Percentiles rank a stretch among this genome's conserved stretches.
Evolutionary conservation across 37 sponge, comb jelly and placozoan species (phyloP).

Genomic region (Diacarnus erythraeanus): DNA sequence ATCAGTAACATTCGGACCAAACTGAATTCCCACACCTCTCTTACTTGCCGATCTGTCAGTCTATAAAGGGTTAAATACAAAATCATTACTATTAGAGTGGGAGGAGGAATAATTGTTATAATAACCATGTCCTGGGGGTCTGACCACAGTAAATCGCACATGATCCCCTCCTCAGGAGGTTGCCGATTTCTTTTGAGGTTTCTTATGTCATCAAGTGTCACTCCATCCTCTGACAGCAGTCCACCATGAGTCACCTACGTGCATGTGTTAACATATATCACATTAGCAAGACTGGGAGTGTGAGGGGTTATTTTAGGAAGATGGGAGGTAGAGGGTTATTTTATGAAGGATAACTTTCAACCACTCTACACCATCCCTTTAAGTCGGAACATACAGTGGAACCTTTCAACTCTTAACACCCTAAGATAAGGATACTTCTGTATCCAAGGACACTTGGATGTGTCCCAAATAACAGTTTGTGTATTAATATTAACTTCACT

Average conservation of each 20-base stretch:
- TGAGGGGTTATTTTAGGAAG: too few species aligned
- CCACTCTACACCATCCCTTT: too few species aligned
- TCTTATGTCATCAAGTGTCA: slow-evolving; percentile 85
- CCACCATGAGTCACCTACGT: slow-evolving; percentile 94
- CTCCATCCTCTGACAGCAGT: slow-evolving; percentile 85
- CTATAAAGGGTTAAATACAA: slow-evolving; percentile 32
- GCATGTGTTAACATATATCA: too few species aligned
- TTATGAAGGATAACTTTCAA: too few species aligned
- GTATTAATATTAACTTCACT: not conserved
- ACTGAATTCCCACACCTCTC: slow-evolving; percentile 95
- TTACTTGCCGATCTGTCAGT: slow-evolving; percentile 87
- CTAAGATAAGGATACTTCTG: too few species aligned
- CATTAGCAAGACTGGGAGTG: too few species aligned
- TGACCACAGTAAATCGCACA: slow-evolving; percentile 99
- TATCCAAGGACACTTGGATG: too few species aligned
- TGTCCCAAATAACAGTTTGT: not conserved
- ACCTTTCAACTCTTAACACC: too few species aligned
- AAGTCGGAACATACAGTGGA: too few species aligned
- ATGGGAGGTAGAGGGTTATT: too few species aligned
- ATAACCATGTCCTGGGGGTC: slow-evolving; percentile 85
- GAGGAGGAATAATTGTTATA: not conserved
- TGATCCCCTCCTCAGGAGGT: slow-evolving; percentile 74
- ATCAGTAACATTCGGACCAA: slow-evolving; percentile 95
- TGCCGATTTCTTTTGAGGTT: slow-evolving; percentile 61
- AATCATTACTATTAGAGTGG: not conserved